Evolutionary conservation across 2,888 invertebrate species (phyloP), one percentile per base, ranked within the genome.

Genomic region (Chouioia cunea): DNA sequence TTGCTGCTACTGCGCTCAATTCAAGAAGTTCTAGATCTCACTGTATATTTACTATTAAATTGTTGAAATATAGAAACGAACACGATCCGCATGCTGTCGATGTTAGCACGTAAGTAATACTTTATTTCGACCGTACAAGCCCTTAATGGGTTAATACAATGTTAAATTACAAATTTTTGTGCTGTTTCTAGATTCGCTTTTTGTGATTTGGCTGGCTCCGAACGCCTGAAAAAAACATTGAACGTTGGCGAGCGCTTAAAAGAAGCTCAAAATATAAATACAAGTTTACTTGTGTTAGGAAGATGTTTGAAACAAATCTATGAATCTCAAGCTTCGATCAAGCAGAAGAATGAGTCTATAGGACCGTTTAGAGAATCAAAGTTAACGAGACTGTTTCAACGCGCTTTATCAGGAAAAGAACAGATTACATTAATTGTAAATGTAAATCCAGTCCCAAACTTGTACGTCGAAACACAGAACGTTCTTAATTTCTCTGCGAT

Each of bases 181-280:
- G 1, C 36, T 36, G 64, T 48, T 56, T 89, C 95, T 76, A 92
- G 95, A 0, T 85, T 85, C 73, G 75, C 85, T 0, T 93, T 98
- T 80, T 97, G 97, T 85, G 98, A 98, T 88, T 87, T 98, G 77
- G 98, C 98, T 57, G 98, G 98, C 0, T 93, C 95, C 10, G 97
- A 98, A 86, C 89, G 97, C 1, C 88, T 91, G 2, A 91, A 92
- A 62, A 95, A 95, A 80, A 95, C 97, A 0, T 88, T 91, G 54
- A 95, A 94, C 83, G 89, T 90, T 4, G 97, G 96, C 36, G 90
- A 91, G 3, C 87, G 97, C 14, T 87, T 97, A 74, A 92, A 91
- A 76, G 98, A 98, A 86, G 95, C 97, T 0, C 92, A 94, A 73
- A 93, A 93, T 76, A 98, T 98, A 75, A 98, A 98, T 86, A 91